Evolutionary conservation across 1,140 invertebrate species (phyloP), one percentile per base, ranked within the genome.

Genomic region (Drosophila sp.): DNA sequence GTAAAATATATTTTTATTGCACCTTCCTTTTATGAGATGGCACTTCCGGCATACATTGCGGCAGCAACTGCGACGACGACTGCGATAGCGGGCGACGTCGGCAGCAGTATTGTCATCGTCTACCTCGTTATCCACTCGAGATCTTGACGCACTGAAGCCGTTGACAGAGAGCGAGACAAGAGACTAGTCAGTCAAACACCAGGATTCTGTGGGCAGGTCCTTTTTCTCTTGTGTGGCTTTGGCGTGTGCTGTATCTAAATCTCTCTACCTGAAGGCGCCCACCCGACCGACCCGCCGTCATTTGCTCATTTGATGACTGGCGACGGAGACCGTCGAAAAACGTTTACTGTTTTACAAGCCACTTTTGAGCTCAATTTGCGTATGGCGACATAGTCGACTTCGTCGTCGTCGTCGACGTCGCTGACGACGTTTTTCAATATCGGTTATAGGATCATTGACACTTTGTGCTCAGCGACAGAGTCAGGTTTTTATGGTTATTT

Each of bases 1-100:
- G 85, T 90, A 85, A 89, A 89, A 90, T 89, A 90, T 89, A 89
- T 89, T 89, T 89, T 90, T 89, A 89, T 89, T 89, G 84, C 84
- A 89, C 85, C 84, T 89, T 89, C 84, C 84, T 90, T 89, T 89
- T 89, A 89, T 89, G 84, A 50, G 44, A 89, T 84, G 84, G 84
- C 85, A 89, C 84, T 89, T 89, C 85, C 84, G 84, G 84, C 44
- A 50, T 27, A 50, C 44, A 50, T 50, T 27, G 44, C 44, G 44
- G 44, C 44, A 7, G 17, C 44, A 47, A 47, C 44, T 47, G 44
- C 44, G 44, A 25, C 44, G 44, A 47, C 44, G 44, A 27, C 74
- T 79, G 77, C 65, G 84, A 89, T 89, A 90, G 80, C 81, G 66
- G 38, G 62, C 81, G 61, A 58, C 79, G 41, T 58, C 67, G 58